Conservation (phyloP, 1,140 invertebrate genomes). For the Homalodisca vitripennis region DNA sequence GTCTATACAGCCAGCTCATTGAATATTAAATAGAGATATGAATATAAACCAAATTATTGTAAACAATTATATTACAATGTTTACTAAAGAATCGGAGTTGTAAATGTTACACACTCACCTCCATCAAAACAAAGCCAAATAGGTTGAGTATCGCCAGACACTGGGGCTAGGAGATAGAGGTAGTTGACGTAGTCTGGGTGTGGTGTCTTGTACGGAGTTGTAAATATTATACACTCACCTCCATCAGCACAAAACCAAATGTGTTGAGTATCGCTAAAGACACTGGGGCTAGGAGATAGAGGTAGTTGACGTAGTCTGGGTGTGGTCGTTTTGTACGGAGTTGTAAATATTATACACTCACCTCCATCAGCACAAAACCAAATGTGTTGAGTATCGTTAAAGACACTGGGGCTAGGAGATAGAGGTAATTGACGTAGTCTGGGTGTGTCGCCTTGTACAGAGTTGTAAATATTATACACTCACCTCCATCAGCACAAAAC, state of each 20-base stretch:
- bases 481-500: conserved; percentile 88
- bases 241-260: conserved; percentile 86
- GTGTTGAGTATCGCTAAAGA: conserved; percentile 92
- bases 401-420: conserved; percentile 92
- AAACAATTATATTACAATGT: too few relatives aligned
- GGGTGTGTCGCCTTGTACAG: conserved; percentile 77
- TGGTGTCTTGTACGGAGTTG: conserved; percentile 68
- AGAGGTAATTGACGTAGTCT: conserved; percentile 88
- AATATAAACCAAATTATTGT: too few relatives aligned
- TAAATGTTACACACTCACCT: too few relatives aligned
- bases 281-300: conserved; percentile 93
- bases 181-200: conserved; percentile 91
- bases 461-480: too few relatives aligned
- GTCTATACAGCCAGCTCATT: too few relatives aligned
- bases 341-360: conserved; percentile 61
- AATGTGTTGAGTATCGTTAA: conserved; percentile 90
- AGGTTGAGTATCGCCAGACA: conserved; percentile 91
- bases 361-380: conserved; percentile 85
- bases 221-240: conserved; percentile 63
- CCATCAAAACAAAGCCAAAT: conserved; percentile 86
- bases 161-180: conserved; percentile 91
- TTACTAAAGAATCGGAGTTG: too few relatives aligned
- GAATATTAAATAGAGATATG: too few relatives aligned
- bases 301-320: conserved; percentile 86
- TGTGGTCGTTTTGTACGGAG: conserved; percentile 74